phyloP scores from a whole-genome alignment of 2,888 invertebrate genomes.

The Campoplex capitator region DNA sequence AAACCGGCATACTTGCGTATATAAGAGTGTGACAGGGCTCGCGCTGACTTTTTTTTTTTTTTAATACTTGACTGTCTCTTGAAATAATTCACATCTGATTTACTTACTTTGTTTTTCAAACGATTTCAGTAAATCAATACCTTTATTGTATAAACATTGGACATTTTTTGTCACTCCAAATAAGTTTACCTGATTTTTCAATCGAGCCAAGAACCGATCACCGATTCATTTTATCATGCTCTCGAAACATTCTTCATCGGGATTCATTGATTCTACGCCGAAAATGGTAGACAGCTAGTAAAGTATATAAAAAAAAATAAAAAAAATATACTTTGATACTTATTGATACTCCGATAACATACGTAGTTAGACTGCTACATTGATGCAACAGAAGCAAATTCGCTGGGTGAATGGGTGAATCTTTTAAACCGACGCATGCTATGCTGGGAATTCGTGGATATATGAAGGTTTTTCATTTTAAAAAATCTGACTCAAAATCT shows the following conservation, averaged over 20 bases:
- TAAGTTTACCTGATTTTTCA: neutral
- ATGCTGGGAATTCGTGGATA: neutral
- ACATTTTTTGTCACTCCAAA: neutral
- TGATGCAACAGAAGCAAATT: slow-evolving; percentile 16
- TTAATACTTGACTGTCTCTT: too few relatives aligned
- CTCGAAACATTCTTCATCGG: neutral
- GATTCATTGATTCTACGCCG: neutral
- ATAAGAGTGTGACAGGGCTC: too few relatives aligned
- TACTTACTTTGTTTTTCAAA: too few relatives aligned
- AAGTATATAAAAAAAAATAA: neutral
- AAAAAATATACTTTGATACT: neutral
- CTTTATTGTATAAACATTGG: neutral
- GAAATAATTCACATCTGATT: too few relatives aligned
- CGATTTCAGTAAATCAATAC: neutral
- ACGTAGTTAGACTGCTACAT: slow-evolving; percentile 13
- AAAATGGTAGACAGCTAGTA: neutral
- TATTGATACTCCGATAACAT: neutral
- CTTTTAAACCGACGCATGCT: neutral
- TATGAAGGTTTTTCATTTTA: neutral
- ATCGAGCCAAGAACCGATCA: neutral
- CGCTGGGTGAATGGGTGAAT: slow-evolving; percentile 13
- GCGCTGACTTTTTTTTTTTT: too few relatives aligned
- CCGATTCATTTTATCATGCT: neutral
- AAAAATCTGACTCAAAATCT: neutral
- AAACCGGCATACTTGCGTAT: too few relatives aligned